Base-by-base conservation (phyloP, 1,140 invertebrate species). In the Papilio helenus region DNA sequence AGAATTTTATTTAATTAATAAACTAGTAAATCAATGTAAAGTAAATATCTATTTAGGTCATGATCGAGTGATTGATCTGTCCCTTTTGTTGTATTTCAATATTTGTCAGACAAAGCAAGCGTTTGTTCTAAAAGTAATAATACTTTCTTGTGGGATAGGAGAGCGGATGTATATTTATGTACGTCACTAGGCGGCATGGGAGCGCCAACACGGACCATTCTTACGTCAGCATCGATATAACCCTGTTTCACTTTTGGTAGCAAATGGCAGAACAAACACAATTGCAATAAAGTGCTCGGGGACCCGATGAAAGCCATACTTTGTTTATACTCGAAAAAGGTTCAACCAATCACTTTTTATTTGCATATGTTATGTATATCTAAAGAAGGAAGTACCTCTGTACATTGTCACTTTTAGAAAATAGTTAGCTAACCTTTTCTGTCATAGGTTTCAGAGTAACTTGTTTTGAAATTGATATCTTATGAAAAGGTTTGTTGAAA, bases 121-220 rank as follows among this genome's bases (percentile, higher is more conserved):
- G 42, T 77, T 77, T 77, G 76, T 77, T 77, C 55, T 42, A n/a
- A 77, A 77, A 77, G 76, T 61, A 77, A 77, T 77, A 77, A 61
- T 77, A 77, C 76, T 61, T 77, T 58, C n/a, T 77, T 39, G 76
- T 26, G 44, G 42, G n/a, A 74, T 74, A 39, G 46, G 5, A 76
- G 46, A n/a, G 10, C 26, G 73, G 49, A 55, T 49, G 46, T 76
- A 76, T 76, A 76, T 76, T 76, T 76, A 39, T 76, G 76, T 55
- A 77, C 51, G 76, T 44, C 51, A 61, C 72, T 73, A 49, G 12
- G 39, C 34, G 26, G 29, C 4, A 61, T 42, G 55, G 76, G 76
- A 61, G 76, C n/a, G 76, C 26, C 76, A 61, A 65, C 76, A 55
- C 58, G n/a, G 42, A 73, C 42, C 26, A 34, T 55, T 76, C 73